Evolutionary conservation across 2,797 vertebrate genomes (phyloP), one percentile per base, ranked within the genome.

Genomic region (Momotus momota): DNA sequence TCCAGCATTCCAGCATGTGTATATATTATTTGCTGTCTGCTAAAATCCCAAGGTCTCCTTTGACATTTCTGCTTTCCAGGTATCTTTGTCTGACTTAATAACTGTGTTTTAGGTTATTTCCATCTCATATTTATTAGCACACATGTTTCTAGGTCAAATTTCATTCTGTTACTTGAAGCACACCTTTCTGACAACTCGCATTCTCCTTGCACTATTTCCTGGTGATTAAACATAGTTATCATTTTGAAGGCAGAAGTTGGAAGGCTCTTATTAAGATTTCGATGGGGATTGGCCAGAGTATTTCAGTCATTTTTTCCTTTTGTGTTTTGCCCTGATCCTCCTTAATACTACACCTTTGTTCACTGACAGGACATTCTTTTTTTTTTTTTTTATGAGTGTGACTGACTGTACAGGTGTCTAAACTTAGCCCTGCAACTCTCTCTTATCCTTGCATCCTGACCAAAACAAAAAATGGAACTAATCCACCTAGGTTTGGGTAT

Each of bases 61-160:
- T 86, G 62, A 86, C 89, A 80, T 92, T 93, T 93, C 66, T 95
- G 83, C 92, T 96, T 96, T 97, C 90, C 90, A 95, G 81, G 94
- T 96, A 94, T 66, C 87, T 93, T 93, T 94, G 74, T 95, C 94
- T 95, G 74, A 82, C 73, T 93, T 88, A 94, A 89, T 92, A 97
- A 94, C 80, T 73, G 49, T 88, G 86, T 57, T 97, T 96, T 86
- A 86, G 86, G 95, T 96, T 97, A 95, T 92, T 96, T 95, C 58
- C 18, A 41, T 67, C 73, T 81, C 72, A 93, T 81, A 96, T 96
- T 97, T 95, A 96, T 95, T 95, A 95, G 64, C 54, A 70, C 86
- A 90, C 38, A 65, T 92, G 89, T 86, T 86, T 86, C 72, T 87
- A 81, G 80, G 93, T 94, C 86, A 81, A 92, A 93, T 81, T 78